These are phyloP conservation scores for Erinaceus europaeus DNA, from an alignment of 2,113 vertebrate species.

Conservation along the genomic window DNA sequence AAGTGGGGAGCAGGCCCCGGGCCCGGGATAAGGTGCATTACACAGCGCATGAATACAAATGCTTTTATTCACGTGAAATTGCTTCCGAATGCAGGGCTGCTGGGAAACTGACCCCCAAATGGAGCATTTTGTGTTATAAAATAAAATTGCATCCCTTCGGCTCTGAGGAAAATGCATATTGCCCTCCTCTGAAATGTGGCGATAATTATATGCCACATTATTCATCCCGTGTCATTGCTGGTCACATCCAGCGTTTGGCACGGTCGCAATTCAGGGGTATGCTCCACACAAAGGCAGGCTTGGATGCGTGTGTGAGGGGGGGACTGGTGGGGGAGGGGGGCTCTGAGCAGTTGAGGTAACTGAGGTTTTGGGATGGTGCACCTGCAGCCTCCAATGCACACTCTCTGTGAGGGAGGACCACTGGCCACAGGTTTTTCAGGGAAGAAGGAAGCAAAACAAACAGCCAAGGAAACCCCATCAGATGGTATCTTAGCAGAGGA, in stretches of 20 bases:
- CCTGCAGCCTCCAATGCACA: neutral
- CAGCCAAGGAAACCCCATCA: neutral
- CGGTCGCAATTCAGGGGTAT: slow-evolving; percentile 67
- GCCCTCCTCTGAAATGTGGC: slow-evolving; percentile 76
- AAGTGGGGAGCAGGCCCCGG: neutral
- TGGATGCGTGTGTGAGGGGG: too few species aligned
- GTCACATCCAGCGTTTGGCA: slow-evolving; percentile 73
- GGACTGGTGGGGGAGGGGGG: neutral
- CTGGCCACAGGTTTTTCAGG: slow-evolving; percentile 14
- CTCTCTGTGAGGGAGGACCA: neutral
- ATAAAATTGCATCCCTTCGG: slow-evolving; percentile 74
- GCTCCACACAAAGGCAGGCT: slow-evolving; percentile 68
- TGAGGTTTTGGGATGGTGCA: neutral
- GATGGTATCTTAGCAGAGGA: neutral
- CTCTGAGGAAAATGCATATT: slow-evolving; percentile 71
- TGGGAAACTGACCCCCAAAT: slow-evolving; percentile 74
- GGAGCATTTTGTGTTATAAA: slow-evolving; percentile 75
- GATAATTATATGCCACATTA: slow-evolving; percentile 76
- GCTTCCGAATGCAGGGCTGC: slow-evolving; percentile 72
- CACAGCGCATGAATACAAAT: slow-evolving; percentile 60
- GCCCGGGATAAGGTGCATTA: slow-evolving; percentile 35
- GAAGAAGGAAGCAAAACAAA: neutral
- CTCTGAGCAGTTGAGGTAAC: slow-evolving; percentile 43
- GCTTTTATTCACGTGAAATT: slow-evolving; percentile 75
- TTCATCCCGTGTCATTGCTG: slow-evolving; percentile 75